Evolutionary conservation across 2,888 invertebrate genomes (phyloP).

Genomic region (Ophion ventricosus): DNA sequence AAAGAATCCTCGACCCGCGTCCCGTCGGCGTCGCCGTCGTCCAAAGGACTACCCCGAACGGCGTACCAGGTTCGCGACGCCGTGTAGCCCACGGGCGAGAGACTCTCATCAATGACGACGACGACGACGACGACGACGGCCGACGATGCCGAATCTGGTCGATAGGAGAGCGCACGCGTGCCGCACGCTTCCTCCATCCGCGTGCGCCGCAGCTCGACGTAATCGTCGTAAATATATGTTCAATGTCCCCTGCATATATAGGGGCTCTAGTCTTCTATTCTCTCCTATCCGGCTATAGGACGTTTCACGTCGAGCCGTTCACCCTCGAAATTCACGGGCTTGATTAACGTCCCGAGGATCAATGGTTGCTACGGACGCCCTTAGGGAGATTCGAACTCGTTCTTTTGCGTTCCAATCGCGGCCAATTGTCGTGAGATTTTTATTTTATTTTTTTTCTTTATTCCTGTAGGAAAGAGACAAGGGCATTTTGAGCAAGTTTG

Average conservation of each 20-base stretch:
- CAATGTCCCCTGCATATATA: slow-evolving; percentile 7
- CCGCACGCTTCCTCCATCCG: slow-evolving; percentile 57
- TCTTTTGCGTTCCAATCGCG: background rate
- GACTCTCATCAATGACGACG: slow-evolving; percentile 31
- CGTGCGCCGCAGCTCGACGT: slow-evolving; percentile 37
- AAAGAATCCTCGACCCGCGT: background rate
- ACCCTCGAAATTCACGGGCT: background rate
- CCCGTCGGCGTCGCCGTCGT: slow-evolving; percentile 14
- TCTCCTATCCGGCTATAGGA: background rate
- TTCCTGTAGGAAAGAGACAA: too few relatives aligned
- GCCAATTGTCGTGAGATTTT: background rate
- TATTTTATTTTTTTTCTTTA: too few relatives aligned
- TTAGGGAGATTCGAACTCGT: background rate
- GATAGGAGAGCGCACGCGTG: slow-evolving; percentile 77
- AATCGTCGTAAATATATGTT: slow-evolving; percentile 44
- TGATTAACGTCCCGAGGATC: background rate
- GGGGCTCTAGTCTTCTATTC: background rate
- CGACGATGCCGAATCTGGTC: slow-evolving; percentile 73
- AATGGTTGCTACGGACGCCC: background rate
- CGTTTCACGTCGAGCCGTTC: background rate
- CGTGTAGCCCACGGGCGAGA: slow-evolving; percentile 16
- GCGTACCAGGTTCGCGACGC: slow-evolving; percentile 38
- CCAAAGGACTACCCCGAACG: slow-evolving; percentile 26
- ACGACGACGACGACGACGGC: slow-evolving; percentile 44
- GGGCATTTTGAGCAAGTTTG: too few relatives aligned